phyloP scores from a whole-genome alignment of 2,113 vertebrate species.

The Spizaetus ornatus region DNA sequence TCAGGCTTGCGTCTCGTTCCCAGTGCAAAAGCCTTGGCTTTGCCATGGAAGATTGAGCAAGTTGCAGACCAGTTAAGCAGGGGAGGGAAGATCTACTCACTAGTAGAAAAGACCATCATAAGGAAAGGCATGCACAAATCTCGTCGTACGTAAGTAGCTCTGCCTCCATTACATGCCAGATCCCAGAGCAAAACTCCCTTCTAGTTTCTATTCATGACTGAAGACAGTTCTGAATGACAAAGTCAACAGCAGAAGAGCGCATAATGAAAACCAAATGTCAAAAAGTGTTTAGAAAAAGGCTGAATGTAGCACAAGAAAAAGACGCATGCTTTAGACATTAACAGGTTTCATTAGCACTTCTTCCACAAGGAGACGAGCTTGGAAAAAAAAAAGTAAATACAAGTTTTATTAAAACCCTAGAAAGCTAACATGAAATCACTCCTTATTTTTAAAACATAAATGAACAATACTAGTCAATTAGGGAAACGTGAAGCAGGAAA shows the following conservation, averaged over 20 bases:
- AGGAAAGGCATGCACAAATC: background rate
- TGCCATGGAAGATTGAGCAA: background rate
- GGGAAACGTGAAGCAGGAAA: background rate
- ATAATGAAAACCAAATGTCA: constrained; percentile 18
- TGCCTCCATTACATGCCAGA: background rate
- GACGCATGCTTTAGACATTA: background rate
- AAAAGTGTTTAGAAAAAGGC: background rate
- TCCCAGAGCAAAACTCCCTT: background rate
- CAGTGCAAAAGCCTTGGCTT: background rate
- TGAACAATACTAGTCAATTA: background rate
- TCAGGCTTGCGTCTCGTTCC: background rate
- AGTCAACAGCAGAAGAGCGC: background rate
- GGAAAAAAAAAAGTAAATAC: background rate
- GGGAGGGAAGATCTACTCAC: background rate
- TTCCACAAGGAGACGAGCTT: background rate
- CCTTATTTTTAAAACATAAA: background rate
- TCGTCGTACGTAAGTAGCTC: background rate
- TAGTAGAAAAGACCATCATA: background rate
- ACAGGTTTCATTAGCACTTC: background rate
- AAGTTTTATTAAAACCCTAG: background rate
- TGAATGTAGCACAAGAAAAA: background rate
- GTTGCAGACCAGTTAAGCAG: background rate
- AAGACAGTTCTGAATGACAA: background rate
- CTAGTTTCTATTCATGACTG: background rate
- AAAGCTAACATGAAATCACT: background rate